A percentile compares a stretch with the other conserved stretches of the same genome.
phyloP scores from a whole-genome alignment of 2,888 invertebrate genomes.

The Linyphia triangularis region DNA sequence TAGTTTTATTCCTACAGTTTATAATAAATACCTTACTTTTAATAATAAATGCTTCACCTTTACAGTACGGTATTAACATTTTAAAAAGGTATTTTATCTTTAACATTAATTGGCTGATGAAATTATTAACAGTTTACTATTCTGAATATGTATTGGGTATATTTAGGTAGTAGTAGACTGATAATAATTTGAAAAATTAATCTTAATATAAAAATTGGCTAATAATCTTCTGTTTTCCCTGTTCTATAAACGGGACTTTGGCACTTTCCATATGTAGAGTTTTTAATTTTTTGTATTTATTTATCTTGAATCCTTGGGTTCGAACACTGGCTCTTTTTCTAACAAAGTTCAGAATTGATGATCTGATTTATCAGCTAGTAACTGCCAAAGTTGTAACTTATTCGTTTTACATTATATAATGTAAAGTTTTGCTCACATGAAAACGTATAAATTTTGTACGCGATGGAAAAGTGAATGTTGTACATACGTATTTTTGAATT shows the following conservation, averaged over 20 bases:
- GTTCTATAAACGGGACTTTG: background rate
- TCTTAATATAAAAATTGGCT: no score
- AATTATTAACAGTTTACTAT: no score
- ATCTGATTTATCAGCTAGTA: slow-evolving; percentile 28
- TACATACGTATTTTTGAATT: slow-evolving; percentile 52
- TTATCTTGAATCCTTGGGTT: background rate
- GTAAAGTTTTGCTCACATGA: slow-evolving; percentile 17
- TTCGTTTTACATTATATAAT: slow-evolving; percentile 1
- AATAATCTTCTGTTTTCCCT: background rate
- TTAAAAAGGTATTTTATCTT: background rate
- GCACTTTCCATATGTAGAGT: background rate
- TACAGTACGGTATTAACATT: no score
- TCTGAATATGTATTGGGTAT: no score
- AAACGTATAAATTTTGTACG: slow-evolving; percentile 32
- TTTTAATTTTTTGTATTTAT: background rate
- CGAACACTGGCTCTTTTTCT: background rate
- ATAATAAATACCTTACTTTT: no score
- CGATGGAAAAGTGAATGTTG: slow-evolving; percentile 20
- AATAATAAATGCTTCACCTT: no score
- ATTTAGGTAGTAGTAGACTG: background rate
- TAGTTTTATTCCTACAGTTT: no score
- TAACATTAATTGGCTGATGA: background rate
- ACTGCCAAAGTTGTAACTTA: slow-evolving; percentile 34
- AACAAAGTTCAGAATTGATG: background rate
- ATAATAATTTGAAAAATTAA: no score